Conservation (phyloP, 1,140 invertebrate genomes). For the Pomacea maculata region DNA sequence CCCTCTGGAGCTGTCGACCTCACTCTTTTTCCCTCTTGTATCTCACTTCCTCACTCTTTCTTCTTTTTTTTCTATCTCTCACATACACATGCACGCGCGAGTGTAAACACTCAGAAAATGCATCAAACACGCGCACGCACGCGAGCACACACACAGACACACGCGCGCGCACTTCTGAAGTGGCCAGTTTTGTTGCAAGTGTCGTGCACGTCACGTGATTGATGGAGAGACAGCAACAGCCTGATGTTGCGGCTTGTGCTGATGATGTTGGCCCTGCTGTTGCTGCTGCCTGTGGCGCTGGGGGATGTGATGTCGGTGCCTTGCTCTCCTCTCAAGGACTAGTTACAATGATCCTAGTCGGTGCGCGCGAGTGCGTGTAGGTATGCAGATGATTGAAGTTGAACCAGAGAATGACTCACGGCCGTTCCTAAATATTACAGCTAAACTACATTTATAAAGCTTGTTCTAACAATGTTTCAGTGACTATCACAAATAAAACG, state of each 20-base stretch:
- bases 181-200: too few relatives aligned
- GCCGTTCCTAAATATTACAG: too few relatives aligned
- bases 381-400: background rate
- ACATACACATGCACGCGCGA: background rate
- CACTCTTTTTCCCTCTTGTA: too few relatives aligned
- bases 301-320: too few relatives aligned
- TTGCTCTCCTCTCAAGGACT: too few relatives aligned
- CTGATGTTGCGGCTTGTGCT: background rate
- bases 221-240: background rate
- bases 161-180: background rate
- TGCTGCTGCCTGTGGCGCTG: background rate
- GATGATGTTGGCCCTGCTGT: background rate
- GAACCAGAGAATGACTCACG: too few relatives aligned
- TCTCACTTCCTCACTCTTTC: background rate
- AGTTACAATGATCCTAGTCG: background rate
- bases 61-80: background rate
- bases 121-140: background rate
- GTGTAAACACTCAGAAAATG: background rate
- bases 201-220: background rate
- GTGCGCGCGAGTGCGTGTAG: background rate
- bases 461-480: too few relatives aligned
- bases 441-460: too few relatives aligned
- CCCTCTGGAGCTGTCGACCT: too few relatives aligned
- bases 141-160: background rate
- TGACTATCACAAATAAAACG: too few relatives aligned